phyloP scores from a whole-genome alignment of 2,888 invertebrate species.

The Acleris holmiana region DNA sequence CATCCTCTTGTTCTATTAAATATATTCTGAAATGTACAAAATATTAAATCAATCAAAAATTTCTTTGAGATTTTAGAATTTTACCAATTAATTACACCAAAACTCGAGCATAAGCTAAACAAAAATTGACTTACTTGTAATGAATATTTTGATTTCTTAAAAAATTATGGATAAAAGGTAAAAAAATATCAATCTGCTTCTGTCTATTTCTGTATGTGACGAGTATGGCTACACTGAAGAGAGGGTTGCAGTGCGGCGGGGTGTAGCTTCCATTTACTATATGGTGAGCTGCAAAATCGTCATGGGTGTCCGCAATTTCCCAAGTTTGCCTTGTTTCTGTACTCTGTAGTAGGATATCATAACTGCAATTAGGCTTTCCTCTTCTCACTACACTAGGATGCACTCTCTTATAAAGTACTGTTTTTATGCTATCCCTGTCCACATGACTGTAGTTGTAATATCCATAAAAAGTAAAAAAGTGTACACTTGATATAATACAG shows the following conservation, averaged over 20 bases:
- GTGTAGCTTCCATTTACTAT: slow-evolving; percentile 54
- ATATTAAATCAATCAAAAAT: too few species aligned
- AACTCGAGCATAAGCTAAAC: neutral
- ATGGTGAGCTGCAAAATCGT: slow-evolving; percentile 47
- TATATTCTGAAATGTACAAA: slow-evolving; percentile 85
- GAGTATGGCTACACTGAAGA: slow-evolving; percentile 90
- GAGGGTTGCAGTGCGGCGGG: slow-evolving; percentile 65
- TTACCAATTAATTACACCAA: too few species aligned
- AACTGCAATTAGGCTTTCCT: slow-evolving; percentile 59
- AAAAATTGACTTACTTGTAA: slow-evolving; percentile 81
- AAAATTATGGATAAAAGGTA: slow-evolving; percentile 94
- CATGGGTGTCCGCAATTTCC: slow-evolving; percentile 52
- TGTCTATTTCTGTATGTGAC: slow-evolving; percentile 91
- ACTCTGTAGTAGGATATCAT: slow-evolving; percentile 59
- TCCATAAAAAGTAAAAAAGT: slow-evolving; percentile 55
- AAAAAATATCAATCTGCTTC: slow-evolving; percentile 89
- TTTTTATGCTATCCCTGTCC: slow-evolving; percentile 49
- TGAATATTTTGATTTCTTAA: slow-evolving; percentile 92
- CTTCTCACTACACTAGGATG: slow-evolving; percentile 48
- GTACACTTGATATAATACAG: slow-evolving; percentile 52
- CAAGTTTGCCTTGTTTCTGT: slow-evolving; percentile 48
- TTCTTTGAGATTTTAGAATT: too few species aligned
- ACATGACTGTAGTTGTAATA: slow-evolving; percentile 60
- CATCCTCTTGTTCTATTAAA: slow-evolving; percentile 92
- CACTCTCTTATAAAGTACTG: slow-evolving; percentile 51